A percentile compares a stretch with the other conserved stretches of the same genome.
These are phyloP conservation scores for Nicator chloris DNA, from an alignment of 2,113 vertebrate species.

Conservation along the genomic window DNA sequence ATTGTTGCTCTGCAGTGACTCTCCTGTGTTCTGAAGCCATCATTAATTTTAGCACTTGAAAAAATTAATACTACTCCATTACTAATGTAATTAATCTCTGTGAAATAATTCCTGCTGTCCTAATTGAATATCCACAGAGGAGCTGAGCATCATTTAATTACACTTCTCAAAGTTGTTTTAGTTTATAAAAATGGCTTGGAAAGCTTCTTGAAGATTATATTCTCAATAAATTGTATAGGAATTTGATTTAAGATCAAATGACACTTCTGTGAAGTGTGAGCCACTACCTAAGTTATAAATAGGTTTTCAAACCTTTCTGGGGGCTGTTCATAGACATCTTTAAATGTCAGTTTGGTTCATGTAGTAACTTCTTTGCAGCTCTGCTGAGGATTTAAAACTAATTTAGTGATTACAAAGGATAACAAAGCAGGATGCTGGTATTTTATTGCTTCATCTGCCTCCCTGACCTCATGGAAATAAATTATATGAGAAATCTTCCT, in stretches of 20 bases:
- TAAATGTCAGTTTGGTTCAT: neutral
- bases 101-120: neutral
- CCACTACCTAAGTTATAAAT: neutral
- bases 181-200: neutral
- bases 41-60: slow-evolving; percentile 3
- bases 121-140: neutral
- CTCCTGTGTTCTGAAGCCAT: neutral
- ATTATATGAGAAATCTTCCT: neutral
- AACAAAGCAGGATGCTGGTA: neutral
- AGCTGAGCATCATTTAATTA: neutral
- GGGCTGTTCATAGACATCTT: neutral
- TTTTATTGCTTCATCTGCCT: neutral
- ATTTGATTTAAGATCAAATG: neutral
- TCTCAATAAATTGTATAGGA: neutral
- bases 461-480: neutral
- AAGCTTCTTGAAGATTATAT: neutral
- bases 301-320: neutral
- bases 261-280: neutral
- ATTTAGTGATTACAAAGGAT: neutral
- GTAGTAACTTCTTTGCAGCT: neutral
- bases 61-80: neutral
- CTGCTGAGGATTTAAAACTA: neutral
- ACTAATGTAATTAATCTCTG: neutral
- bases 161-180: neutral
- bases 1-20: neutral